These are phyloP conservation scores for Paralichthys olivaceus DNA, from an alignment of 2,113 vertebrate genomes.

Conservation along the genomic window DNA sequence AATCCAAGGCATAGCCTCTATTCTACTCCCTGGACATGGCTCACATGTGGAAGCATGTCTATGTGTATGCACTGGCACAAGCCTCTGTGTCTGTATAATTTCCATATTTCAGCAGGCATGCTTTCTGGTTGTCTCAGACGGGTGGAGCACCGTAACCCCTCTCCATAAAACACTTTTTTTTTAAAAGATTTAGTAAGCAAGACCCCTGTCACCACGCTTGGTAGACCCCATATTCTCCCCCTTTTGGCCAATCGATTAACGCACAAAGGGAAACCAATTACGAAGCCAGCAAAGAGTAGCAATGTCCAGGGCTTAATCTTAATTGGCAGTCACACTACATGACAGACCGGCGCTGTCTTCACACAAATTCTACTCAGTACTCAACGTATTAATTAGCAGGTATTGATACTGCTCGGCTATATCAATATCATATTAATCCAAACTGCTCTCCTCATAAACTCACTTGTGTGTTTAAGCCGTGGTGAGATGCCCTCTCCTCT, in stretches of 20 bases:
- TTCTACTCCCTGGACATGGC: not conserved
- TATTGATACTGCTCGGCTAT: slow-evolving; percentile 71
- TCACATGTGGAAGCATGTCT: not conserved
- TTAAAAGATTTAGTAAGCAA: slow-evolving; percentile 14
- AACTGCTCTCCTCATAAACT: slow-evolving; percentile 23
- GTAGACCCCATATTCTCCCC: slow-evolving; percentile 38
- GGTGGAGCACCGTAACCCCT: slow-evolving; percentile 4
- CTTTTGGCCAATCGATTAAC: slow-evolving; percentile 67
- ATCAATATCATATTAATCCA: slow-evolving; percentile 76
- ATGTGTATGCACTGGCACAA: not conserved
- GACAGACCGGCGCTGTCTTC: slow-evolving; percentile 51
- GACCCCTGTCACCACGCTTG: slow-evolving; percentile 29
- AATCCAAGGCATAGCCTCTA: slow-evolving; percentile 8
- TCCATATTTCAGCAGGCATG: not conserved
- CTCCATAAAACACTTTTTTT: slow-evolving; percentile 24
- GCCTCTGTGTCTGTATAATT: not conserved
- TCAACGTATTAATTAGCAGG: slow-evolving; percentile 74
- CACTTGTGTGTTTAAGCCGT: slow-evolving; percentile 20
- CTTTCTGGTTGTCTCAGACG: slow-evolving; percentile 10
- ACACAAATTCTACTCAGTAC: slow-evolving; percentile 58
- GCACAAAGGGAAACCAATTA: slow-evolving; percentile 70
- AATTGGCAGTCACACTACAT: slow-evolving; percentile 74
- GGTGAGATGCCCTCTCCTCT: slow-evolving; percentile 18
- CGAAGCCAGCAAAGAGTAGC: slow-evolving; percentile 51
- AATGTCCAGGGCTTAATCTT: slow-evolving; percentile 73